Evolutionary conservation across 2,888 invertebrate species (phyloP).

Genomic region (Rapana venosa): DNA sequence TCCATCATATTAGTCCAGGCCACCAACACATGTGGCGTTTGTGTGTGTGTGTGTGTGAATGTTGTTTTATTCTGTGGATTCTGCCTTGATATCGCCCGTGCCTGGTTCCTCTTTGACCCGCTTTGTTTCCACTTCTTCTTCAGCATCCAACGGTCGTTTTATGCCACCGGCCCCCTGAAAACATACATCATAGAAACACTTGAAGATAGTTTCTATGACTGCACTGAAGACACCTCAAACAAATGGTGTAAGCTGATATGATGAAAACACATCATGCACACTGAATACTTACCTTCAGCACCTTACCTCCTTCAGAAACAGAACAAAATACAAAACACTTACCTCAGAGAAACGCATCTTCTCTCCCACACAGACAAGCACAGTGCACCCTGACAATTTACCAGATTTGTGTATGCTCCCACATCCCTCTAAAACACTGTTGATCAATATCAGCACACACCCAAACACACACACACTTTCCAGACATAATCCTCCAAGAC

Average conservation of each 20-base stretch:
- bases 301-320: background rate
- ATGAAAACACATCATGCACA: background rate
- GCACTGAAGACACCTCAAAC: too few species aligned
- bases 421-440: too few species aligned
- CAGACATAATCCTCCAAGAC: too few species aligned
- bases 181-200: background rate
- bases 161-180: background rate
- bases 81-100: conserved; percentile 20
- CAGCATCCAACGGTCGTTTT: conserved; percentile 6
- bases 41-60: background rate
- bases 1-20: too few species aligned
- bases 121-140: conserved; percentile 16
- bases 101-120: conserved; percentile 33
- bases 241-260: too few species aligned
- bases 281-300: background rate
- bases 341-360: background rate
- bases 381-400: too few species aligned
- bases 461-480: too few species aligned
- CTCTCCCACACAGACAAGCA: too few species aligned
- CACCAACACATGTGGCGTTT: too few species aligned
- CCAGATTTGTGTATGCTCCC: too few species aligned
- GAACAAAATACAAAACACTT: background rate
- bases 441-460: too few species aligned
- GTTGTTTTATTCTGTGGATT: conserved; percentile 18
- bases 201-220: too few species aligned